Conservation (phyloP, 2,113 vertebrate species). For the Hydropotes inermis region DNA sequence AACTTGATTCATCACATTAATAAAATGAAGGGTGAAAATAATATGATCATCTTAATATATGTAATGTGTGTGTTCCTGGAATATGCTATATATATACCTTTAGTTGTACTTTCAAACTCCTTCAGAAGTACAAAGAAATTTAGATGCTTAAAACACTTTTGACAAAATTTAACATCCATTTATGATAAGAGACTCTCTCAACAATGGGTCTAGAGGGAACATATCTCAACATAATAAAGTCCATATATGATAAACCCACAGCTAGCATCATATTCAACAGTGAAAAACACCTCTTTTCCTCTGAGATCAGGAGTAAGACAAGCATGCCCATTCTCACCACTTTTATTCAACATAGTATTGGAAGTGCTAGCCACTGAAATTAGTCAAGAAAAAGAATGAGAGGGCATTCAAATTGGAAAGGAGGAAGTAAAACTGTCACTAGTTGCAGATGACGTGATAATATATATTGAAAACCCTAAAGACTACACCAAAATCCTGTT, state of each 20-base stretch:
- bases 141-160: neutral
- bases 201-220: neutral
- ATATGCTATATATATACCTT: neutral
- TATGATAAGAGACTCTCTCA: neutral
- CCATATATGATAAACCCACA: neutral
- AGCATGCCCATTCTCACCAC: neutral
- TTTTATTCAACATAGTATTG: neutral
- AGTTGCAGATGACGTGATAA: neutral
- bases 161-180: neutral
- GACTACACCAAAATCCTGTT: neutral
- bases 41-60: neutral
- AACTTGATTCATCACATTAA: neutral
- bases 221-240: neutral
- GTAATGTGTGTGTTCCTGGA: neutral
- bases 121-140: neutral
- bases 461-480: neutral
- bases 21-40: neutral
- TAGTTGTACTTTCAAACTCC: slow-evolving; percentile 19
- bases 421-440: neutral
- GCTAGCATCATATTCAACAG: neutral
- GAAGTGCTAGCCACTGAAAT: neutral
- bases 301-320: neutral
- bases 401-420: neutral
- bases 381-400: neutral
- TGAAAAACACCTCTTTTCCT: neutral